A percentile compares a stretch with the other conserved stretches of the same genome.
These are phyloP conservation scores for Echinometra lucunter DNA, from an alignment of 53 echinoderm and acorn worm genomes.

Conservation along the genomic window DNA sequence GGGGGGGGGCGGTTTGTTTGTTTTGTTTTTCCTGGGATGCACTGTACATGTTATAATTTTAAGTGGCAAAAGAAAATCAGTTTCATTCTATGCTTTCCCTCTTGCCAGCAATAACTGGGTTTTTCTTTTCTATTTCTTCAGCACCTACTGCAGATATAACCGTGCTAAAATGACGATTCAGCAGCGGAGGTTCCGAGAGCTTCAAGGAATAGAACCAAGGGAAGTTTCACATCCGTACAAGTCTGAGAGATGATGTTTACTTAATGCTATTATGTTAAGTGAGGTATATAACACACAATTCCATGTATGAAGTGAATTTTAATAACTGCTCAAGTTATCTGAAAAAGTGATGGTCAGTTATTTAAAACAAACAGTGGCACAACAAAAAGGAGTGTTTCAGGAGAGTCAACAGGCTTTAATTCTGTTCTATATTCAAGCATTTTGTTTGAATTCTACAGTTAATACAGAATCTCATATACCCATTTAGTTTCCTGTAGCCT, in stretches of 20 bases:
- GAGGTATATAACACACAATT: neutral
- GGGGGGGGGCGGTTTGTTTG: too few relatives aligned
- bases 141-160: constrained; percentile 86
- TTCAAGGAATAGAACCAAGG: constrained; percentile 75
- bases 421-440: neutral
- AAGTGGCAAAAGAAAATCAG: neutral
- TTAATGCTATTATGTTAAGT: neutral
- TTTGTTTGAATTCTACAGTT: neutral
- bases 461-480: neutral
- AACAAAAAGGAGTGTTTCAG: too few relatives aligned
- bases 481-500: too few relatives aligned
- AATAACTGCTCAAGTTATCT: neutral
- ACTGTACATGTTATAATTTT: neutral
- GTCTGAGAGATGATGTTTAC: constrained; percentile 41
- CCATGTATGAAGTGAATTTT: neutral
- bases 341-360: too few relatives aligned
- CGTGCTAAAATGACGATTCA: constrained; percentile 83
- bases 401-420: neutral
- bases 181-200: constrained; percentile 74
- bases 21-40: too few relatives aligned
- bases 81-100: neutral
- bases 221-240: constrained; percentile 70
- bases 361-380: too few relatives aligned
- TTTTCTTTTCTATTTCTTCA: constrained; percentile 31
- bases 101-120: neutral